Conservation (phyloP, 2,113 vertebrate species). For the Oryzias curvinotus region DNA sequence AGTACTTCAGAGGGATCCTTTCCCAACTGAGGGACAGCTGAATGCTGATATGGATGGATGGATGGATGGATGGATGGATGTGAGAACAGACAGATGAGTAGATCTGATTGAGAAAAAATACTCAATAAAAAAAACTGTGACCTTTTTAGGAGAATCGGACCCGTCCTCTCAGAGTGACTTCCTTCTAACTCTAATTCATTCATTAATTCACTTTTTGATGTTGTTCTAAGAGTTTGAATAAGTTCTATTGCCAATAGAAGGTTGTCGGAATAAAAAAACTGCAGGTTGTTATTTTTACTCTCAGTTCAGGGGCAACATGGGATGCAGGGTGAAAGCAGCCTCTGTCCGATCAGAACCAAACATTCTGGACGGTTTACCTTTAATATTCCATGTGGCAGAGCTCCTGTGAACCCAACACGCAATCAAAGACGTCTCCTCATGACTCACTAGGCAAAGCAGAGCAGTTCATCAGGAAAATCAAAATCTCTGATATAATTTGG, state of each 20-base stretch:
- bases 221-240: not conserved
- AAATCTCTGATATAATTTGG: slow-evolving; percentile 33
- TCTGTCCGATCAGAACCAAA: slow-evolving; percentile 65
- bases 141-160: too few relatives aligned
- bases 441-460: slow-evolving; percentile 29
- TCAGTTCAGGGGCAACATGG: slow-evolving; percentile 31
- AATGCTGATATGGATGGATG: too few relatives aligned
- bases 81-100: too few relatives aligned
- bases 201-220: too few relatives aligned
- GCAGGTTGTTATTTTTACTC: slow-evolving; percentile 50
- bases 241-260: slow-evolving; percentile 49
- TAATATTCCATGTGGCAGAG: slow-evolving; percentile 31
- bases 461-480: slow-evolving; percentile 37
- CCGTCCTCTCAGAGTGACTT: too few relatives aligned
- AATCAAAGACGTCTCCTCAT: slow-evolving; percentile 31
- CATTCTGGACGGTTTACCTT: slow-evolving; percentile 48
- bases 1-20: too few relatives aligned
- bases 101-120: too few relatives aligned
- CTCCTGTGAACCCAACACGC: slow-evolving; percentile 29
- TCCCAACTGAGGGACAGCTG: too few relatives aligned
- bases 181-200: too few relatives aligned
- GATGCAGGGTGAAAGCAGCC: slow-evolving; percentile 57
- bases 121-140: too few relatives aligned
- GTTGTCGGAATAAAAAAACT: slow-evolving; percentile 46
- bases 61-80: too few relatives aligned